Conservation (phyloP, 1,140 invertebrate species). For the Diabrotica undecimpunctata region DNA sequence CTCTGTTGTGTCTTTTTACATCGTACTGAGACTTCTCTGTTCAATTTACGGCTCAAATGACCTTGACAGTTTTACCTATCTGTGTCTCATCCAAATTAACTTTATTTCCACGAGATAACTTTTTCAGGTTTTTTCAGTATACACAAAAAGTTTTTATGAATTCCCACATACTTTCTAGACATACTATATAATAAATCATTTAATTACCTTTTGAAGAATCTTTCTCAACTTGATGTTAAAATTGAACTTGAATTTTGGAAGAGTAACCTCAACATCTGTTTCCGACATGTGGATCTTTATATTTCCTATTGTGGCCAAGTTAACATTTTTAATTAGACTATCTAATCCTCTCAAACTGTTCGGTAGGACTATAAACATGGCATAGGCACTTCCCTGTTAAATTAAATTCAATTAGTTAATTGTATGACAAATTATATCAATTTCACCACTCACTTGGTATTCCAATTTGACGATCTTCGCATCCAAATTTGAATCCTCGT, state of each 20-base stretch:
- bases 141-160: too few species aligned
- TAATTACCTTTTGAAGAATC: slow-evolving; percentile 58
- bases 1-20: too few species aligned
- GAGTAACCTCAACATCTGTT: slow-evolving; percentile 56
- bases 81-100: too few species aligned
- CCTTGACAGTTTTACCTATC: too few species aligned
- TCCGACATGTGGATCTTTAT: slow-evolving; percentile 58
- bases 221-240: slow-evolving; percentile 60
- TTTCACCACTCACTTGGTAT: slow-evolving; percentile 59
- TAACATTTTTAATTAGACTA: slow-evolving; percentile 56
- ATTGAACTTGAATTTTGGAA: slow-evolving; percentile 78
- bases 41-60: too few species aligned
- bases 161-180: too few species aligned
- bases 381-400: slow-evolving; percentile 63
- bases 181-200: too few species aligned
- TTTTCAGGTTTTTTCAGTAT: too few species aligned
- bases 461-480: slow-evolving; percentile 75
- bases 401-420: slow-evolving; percentile 25
- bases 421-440: neutral
- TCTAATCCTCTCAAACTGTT: slow-evolving; percentile 58
- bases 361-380: slow-evolving; percentile 71
- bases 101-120: too few species aligned
- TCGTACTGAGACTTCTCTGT: too few species aligned
- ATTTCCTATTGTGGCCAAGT: slow-evolving; percentile 52
- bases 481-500: slow-evolving; percentile 59